A percentile compares a stretch with the other conserved stretches of the same genome.
phyloP scores from a whole-genome alignment of 64 coral and sea anemone species.

The Catalaphyllia jardinei region DNA sequence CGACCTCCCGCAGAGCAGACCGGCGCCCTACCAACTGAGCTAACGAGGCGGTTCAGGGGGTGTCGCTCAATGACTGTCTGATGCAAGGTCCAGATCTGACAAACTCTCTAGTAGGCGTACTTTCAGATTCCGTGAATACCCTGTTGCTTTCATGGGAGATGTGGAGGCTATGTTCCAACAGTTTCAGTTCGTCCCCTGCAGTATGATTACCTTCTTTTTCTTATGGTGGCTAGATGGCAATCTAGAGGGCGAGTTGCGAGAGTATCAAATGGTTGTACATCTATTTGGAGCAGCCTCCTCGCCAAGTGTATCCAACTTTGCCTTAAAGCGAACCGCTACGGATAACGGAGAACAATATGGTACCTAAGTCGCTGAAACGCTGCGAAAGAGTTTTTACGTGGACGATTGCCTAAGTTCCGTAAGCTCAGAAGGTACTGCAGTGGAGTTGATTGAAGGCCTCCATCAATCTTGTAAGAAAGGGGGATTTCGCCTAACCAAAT shows the following conservation, averaged over 20 bases:
- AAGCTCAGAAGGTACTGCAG: neutral
- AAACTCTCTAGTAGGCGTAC: conserved; percentile 35
- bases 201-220: conserved; percentile 14
- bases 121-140: conserved; percentile 41
- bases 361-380: neutral
- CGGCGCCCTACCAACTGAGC: no score
- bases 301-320: neutral
- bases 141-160: conserved; percentile 45
- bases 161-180: conserved; percentile 49
- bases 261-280: conserved; percentile 18
- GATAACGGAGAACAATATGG: neutral
- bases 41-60: no score
- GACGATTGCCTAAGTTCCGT: conserved; percentile 26
- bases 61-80: conserved; percentile 35
- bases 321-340: conserved; percentile 4
- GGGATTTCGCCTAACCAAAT: conserved; percentile 38
- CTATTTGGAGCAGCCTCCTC: conserved; percentile 21
- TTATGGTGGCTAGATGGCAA: conserved; percentile 18
- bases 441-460: neutral
- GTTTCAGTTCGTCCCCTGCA: conserved; percentile 10
- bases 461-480: conserved; percentile 10
- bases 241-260: neutral
- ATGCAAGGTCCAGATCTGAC: conserved; percentile 42
- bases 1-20: no score
- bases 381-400: conserved; percentile 24